These are phyloP conservation scores for Malacosoma neustria DNA, from an alignment of 2,888 invertebrate species.

Conservation along the genomic window DNA sequence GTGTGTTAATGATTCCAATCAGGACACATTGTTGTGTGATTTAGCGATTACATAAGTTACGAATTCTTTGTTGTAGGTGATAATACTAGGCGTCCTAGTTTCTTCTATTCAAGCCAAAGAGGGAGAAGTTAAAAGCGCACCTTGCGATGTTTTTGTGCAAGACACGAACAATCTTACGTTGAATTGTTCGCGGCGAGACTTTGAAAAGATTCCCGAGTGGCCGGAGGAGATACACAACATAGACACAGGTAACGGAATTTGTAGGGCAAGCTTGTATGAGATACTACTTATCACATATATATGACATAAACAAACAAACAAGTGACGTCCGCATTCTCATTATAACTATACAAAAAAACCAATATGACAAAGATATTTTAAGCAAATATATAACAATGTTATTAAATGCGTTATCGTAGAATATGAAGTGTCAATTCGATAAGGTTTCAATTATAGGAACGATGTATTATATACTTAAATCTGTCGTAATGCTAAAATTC, in stretches of 20 bases:
- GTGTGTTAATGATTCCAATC: constrained; percentile 18
- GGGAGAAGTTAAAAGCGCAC: constrained; percentile 25
- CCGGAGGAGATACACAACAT: constrained; percentile 42
- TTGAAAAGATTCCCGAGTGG: constrained; percentile 47
- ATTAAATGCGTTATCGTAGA: not conserved
- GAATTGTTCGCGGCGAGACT: constrained; percentile 56
- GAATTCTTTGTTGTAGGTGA: constrained; percentile 63
- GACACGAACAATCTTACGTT: constrained; percentile 46
- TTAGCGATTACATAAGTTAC: constrained; percentile 1
- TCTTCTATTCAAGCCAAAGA: constrained; percentile 32
- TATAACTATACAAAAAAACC: no score
- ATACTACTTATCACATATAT: constrained; percentile 16
- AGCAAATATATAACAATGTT: not conserved
- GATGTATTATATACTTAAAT: no score
- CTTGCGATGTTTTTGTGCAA: constrained; percentile 47
- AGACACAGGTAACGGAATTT: constrained; percentile 44
- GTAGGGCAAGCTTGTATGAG: constrained; percentile 18
- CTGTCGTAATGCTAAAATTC: no score
- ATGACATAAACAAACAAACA: constrained; percentile 28
- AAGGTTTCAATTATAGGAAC: no score
- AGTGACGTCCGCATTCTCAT: no score
- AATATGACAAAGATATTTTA: no score
- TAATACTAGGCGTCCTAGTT: constrained; percentile 56
- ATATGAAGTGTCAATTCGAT: not conserved
- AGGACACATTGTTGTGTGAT: constrained; percentile 18